Base-by-base conservation (phyloP, 2,113 vertebrate species). In the Perccottus glenii region DNA sequence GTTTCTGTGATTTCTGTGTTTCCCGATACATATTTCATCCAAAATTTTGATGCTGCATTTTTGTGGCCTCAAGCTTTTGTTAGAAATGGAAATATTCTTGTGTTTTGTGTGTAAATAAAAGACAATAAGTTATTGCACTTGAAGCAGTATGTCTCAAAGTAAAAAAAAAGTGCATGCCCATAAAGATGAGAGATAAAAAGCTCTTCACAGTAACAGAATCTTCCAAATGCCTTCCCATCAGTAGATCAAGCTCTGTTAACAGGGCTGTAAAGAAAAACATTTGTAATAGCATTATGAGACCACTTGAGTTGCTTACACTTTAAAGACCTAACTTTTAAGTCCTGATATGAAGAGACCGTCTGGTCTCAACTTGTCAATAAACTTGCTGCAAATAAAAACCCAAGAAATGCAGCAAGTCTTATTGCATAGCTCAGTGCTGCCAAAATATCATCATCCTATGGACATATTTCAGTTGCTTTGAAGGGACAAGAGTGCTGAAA, bases 71-170 rank as follows among this genome's bases (percentile, higher is more conserved):
- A 88, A 91, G 88, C 86, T 65, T 36, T 87, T 69, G 78, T 85
- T 90, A 80, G 55, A 88, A 85, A 83, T 70, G 65, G 69, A 82
- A 84, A 73, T 87, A 64, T 89, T 85, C 86, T 87, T 82, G 83
- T 87, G 84, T 88, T 84, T 77, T 77, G 72, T 83, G 79, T 85
- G 78, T 83, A 72, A 89, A 84, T 89, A 89, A 91, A 90, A 80
- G 82, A 70, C 89, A 92, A 87, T 96, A 96, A 96, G 90, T 95
- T 96, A 95, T 95, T 96, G 93, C 91, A 93, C 89, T 75, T 74
- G 49, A 47, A 55, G 66, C 5, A 6, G 32, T 69, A 15, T 70
- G 52, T 45, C 5, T 70, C 12, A 16, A 65, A 19, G 56, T 46
- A 15, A 58, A 27, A 46, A 5, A 44, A 46, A 0, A 51, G 44